phyloP scores from a whole-genome alignment of 2,113 vertebrate genomes.

The Zapus hudsonius region DNA sequence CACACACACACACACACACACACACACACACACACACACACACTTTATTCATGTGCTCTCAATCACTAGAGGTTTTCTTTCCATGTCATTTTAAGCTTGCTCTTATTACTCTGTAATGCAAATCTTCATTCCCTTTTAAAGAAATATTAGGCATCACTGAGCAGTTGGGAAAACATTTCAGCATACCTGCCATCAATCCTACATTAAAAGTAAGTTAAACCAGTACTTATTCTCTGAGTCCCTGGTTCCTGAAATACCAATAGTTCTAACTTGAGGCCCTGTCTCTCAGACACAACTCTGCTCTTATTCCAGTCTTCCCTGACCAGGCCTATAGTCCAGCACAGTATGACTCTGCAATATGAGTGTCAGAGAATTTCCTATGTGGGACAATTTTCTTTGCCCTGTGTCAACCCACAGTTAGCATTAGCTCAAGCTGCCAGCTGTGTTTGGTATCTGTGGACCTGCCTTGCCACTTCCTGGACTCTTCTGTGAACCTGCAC shows the following conservation, averaged over 20 bases:
- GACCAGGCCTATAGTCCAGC: neutral
- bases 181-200: neutral
- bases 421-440: neutral
- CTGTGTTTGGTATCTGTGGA: neutral
- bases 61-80: neutral
- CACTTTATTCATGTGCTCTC: too few relatives aligned
- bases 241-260: neutral
- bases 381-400: neutral
- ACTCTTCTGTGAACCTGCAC: neutral
- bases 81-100: neutral
- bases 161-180: neutral
- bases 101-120: neutral
- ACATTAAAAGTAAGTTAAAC: neutral
- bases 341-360: neutral
- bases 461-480: neutral
- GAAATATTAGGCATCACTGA: constrained; percentile 17
- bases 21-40: neutral
- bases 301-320: neutral
- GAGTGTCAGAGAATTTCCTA: neutral
- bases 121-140: neutral
- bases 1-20: too few relatives aligned
- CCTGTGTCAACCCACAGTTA: neutral
- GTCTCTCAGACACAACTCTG: neutral
- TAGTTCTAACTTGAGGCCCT: neutral
- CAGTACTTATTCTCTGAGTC: neutral